phyloP scores from a whole-genome alignment of 2,113 vertebrate genomes.

The Nyctibius bracteatus region DNA sequence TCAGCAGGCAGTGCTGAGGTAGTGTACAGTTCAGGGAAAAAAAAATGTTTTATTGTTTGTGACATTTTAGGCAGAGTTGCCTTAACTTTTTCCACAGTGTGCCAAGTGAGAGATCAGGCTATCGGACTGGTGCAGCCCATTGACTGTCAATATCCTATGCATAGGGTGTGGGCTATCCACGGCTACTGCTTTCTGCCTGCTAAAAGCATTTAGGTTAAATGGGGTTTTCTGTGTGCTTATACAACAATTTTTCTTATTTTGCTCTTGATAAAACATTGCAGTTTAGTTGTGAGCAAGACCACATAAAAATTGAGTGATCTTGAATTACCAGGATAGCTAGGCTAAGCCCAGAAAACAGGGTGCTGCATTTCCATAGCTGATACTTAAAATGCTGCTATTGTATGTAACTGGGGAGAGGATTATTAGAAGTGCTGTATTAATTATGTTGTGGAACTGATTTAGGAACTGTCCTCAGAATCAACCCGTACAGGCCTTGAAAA shows the following conservation, averaged over 20 bases:
- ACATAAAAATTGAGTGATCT: not conserved
- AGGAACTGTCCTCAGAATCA: conserved; percentile 20
- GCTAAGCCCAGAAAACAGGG: not conserved
- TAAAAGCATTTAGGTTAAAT: not conserved
- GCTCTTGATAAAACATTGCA: not conserved
- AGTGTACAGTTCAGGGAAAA: not conserved
- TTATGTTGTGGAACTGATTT: conserved; percentile 26
- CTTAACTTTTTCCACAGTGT: not conserved
- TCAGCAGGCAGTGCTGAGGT: conserved; percentile 49
- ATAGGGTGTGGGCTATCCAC: not conserved
- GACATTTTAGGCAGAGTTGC: not conserved
- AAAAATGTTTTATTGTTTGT: not conserved
- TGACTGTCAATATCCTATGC: not conserved
- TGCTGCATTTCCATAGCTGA: not conserved
- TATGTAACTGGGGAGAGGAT: not conserved
- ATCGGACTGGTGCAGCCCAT: not conserved
- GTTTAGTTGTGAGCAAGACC: not conserved
- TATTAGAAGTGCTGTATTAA: not conserved
- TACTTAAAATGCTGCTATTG: not conserved
- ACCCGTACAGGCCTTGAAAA: not conserved
- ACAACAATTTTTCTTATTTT: not conserved
- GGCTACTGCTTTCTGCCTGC: not conserved
- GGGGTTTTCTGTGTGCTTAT: rapidly evolving
- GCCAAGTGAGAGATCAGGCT: not conserved
- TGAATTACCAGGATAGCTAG: not conserved